phyloP scores from a whole-genome alignment of 2,113 vertebrate genomes.

The Setophaga coronata region DNA sequence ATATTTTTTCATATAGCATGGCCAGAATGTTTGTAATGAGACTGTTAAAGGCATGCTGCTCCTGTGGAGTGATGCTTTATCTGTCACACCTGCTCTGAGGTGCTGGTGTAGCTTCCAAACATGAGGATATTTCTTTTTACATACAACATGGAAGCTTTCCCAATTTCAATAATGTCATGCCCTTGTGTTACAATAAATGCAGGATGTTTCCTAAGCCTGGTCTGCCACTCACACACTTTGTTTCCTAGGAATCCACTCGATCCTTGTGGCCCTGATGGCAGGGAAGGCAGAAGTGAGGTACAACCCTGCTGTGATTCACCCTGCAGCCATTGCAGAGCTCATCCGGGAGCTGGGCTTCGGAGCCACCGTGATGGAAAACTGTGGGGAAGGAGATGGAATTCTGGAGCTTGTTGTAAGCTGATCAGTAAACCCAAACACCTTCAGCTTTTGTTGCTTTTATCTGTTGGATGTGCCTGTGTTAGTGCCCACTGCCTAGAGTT shows the following conservation, averaged over 20 bases:
- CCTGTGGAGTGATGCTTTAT: neutral
- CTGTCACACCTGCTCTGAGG: neutral
- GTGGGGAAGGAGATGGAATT: slow-evolving; percentile 85
- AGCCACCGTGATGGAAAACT: slow-evolving; percentile 88
- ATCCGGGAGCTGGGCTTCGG: slow-evolving; percentile 93
- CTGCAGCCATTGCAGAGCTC: slow-evolving; percentile 82
- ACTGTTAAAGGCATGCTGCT: neutral
- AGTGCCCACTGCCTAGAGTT: neutral
- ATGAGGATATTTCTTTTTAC: fast-evolving
- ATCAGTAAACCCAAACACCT: neutral
- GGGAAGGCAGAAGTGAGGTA: slow-evolving; percentile 97
- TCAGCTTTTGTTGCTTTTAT: neutral
- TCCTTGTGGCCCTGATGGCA: slow-evolving; percentile 97
- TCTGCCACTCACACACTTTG: fast-evolving
- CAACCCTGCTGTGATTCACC: slow-evolving; percentile 84
- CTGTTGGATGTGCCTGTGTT: neutral
- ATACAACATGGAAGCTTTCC: fast-evolving
- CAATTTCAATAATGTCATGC: fast-evolving
- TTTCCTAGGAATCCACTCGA: slow-evolving; percentile 85
- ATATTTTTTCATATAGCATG: neutral
- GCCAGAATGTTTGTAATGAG: neutral
- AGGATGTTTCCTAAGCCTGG: neutral
- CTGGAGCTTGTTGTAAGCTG: slow-evolving; percentile 92
- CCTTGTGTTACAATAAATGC: fast-evolving
- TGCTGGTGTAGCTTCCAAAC: neutral